Evolutionary conservation across 2,888 invertebrate species (phyloP).

Genomic region (Cheilosia scutellata): DNA sequence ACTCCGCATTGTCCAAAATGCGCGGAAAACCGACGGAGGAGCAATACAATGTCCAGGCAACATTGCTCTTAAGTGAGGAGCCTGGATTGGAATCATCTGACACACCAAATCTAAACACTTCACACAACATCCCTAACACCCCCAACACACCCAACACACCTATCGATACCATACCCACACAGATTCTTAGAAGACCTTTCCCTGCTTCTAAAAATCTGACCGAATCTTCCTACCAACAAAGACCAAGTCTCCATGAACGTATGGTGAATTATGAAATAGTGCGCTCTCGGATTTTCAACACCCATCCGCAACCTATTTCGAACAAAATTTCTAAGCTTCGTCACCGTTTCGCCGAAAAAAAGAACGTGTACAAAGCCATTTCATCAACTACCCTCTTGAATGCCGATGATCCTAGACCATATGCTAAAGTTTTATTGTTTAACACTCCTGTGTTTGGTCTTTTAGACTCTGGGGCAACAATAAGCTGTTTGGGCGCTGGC

Average conservation of each 20-base stretch:
- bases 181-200: background rate
- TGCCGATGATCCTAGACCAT: background rate
- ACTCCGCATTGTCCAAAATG: background rate
- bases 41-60: background rate
- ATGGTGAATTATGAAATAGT: background rate
- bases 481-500: slow-evolving; percentile 4
- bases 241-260: background rate
- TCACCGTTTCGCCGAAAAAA: background rate
- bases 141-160: background rate
- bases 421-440: background rate
- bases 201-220: background rate
- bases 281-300: background rate
- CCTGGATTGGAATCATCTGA: background rate
- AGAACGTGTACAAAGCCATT: background rate
- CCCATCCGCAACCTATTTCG: background rate
- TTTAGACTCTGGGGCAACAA: background rate
- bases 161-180: background rate
- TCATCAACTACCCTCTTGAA: background rate
- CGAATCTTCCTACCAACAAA: background rate
- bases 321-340: background rate
- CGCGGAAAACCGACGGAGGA: background rate
- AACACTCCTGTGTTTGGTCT: background rate
- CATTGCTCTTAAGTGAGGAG: background rate
- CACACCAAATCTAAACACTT: background rate
- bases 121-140: background rate